Conservation (phyloP, 2,888 invertebrate genomes). For the Mesochorus sp. region DNA sequence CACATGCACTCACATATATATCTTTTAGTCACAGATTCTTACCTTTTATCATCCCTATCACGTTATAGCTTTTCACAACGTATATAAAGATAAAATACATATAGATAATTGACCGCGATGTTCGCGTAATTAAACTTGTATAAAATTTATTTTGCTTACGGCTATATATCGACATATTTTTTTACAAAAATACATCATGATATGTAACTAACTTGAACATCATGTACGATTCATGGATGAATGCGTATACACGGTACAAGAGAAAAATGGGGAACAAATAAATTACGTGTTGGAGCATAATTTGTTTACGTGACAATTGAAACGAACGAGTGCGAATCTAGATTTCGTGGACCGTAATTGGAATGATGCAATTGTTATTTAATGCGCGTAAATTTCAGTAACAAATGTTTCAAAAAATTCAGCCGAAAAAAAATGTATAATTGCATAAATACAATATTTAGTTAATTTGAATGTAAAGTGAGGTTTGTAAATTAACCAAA, state of each 20-base stretch:
- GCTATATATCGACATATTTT: conserved; percentile 33
- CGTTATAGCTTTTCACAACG: conserved; percentile 11
- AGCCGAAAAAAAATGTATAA: no score
- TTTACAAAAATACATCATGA: conserved; percentile 22
- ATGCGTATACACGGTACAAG: not conserved
- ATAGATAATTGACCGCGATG: conserved; percentile 33
- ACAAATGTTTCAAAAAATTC: no score
- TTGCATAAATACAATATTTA: no score
- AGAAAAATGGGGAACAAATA: conserved; percentile 18
- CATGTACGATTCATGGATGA: not conserved
- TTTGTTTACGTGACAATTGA: conserved; percentile 10
- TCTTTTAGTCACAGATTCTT: not conserved
- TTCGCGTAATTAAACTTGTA: conserved; percentile 33
- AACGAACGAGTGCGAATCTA: not conserved
- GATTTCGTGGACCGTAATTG: no score
- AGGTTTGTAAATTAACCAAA: no score
- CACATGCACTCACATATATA: not conserved
- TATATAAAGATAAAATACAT: conserved; percentile 30
- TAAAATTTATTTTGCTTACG: conserved; percentile 44
- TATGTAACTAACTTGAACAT: no score
- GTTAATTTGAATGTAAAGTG: no score
- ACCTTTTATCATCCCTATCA: not conserved
- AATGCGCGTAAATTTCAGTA: no score
- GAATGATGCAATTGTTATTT: no score
- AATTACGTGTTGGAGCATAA: conserved; percentile 9